Evolutionary conservation across 1,140 invertebrate genomes (phyloP).

Genomic region (Periplaneta americana): DNA sequence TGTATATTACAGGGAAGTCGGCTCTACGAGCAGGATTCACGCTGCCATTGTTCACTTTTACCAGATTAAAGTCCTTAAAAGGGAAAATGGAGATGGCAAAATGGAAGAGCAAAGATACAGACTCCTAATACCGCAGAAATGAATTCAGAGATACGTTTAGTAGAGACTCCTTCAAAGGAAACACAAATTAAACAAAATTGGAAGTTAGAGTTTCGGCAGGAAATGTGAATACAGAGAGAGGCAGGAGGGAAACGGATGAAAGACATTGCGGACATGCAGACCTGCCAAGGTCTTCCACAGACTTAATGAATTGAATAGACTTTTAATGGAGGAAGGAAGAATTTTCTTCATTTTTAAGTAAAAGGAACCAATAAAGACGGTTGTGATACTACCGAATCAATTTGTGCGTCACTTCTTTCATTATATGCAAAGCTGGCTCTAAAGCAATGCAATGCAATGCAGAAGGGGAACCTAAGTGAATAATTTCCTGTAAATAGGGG

Average conservation of each 20-base stretch:
- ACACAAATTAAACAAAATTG: neutral
- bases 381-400: too few relatives aligned
- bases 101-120: too few relatives aligned
- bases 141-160: neutral
- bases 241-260: neutral
- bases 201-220: neutral
- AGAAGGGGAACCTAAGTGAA: too few relatives aligned
- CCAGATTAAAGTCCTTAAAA: neutral
- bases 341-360: too few relatives aligned
- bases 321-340: neutral
- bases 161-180: neutral
- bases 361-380: too few relatives aligned
- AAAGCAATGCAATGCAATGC: too few relatives aligned
- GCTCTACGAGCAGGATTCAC: too few relatives aligned
- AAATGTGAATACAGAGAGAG: neutral
- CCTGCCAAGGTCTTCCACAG: neutral
- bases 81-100: neutral
- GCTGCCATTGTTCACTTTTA: too few relatives aligned
- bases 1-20: too few relatives aligned
- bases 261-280: neutral
- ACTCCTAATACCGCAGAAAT: neutral
- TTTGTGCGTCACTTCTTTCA: too few relatives aligned
- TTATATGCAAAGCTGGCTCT: too few relatives aligned
- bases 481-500: too few relatives aligned
- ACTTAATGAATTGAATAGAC: neutral